Evolutionary conservation across 2,113 vertebrate species (phyloP), one percentile per base, ranked within the genome.

Genomic region (Sinocyclocheilus grahami): DNA sequence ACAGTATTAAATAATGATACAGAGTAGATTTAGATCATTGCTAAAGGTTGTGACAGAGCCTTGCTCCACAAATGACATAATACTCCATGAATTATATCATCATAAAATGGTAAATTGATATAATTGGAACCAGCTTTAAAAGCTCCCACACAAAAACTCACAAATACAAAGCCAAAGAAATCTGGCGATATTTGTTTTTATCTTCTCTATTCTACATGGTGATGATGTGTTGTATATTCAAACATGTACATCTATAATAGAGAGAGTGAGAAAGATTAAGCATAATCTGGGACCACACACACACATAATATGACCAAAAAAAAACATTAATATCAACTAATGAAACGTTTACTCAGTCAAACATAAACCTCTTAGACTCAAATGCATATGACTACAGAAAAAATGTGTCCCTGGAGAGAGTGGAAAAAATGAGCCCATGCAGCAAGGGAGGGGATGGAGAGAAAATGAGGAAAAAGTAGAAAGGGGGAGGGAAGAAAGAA

Each of bases 381-480:
- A n/a, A 76, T 72, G 65, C 84, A 60, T 60, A 89, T 75, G 80
- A 51, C 51, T 33, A 48, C 53, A 82, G 81, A 75, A 91, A 84
- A 60, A 72, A 85, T 79, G 87, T 91, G 88, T 91, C 91, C 89
- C 91, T 74, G 86, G 85, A 91, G 89, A 88, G 90, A 90, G 90
- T 90, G 94, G 94, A 94, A 94, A 93, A 92, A 92, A 88, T 93
- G 88, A 94, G 89, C 75, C 88, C 85, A 92, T 88, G 65, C 86
- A 91, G 76, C 82, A 85, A 89, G 86, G 87, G 88, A 91, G 92
- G 86, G 90, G 89, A 90, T 85, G 88, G 90, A 89, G 12, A 86
- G 88, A 86, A 62, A 60, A 84, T n/a, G 42, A 84, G 89, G 87
- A 82, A 83, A 51, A 80, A 33, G 14, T 67, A 86, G 87, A 72